These are phyloP conservation scores for Drosophila ambigua DNA, from an alignment of 1,140 invertebrate genomes.

Conservation along the genomic window DNA sequence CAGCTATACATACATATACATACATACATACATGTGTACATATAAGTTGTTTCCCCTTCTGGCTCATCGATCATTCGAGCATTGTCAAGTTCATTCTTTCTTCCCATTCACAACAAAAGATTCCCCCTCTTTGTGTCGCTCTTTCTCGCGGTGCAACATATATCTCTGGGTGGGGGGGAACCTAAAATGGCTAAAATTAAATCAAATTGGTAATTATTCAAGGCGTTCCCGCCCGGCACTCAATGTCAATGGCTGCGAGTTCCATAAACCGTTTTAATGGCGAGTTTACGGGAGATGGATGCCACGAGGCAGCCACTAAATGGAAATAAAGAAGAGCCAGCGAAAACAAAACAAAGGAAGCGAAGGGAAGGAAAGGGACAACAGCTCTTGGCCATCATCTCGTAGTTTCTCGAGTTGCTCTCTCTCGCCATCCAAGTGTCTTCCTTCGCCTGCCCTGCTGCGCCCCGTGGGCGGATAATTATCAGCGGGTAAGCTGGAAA, in stretches of 20 bases:
- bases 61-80: conserved; percentile 37
- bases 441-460: not conserved
- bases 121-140: not conserved
- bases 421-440: not conserved
- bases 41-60: not conserved
- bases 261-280: conserved; percentile 24
- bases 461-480: conserved; percentile 45
- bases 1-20: no score
- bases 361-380: not conserved
- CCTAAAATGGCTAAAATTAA: conserved; percentile 60
- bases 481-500: conserved; percentile 44
- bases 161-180: not conserved
- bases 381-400: conserved; percentile 24
- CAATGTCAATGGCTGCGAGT: conserved; percentile 55
- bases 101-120: conserved; percentile 42
- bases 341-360: not conserved
- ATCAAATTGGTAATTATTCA: conserved; percentile 53
- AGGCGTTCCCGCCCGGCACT: conserved; percentile 15
- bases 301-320: not conserved
- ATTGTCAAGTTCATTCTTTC: conserved; percentile 49
- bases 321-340: conserved; percentile 9
- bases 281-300: conserved; percentile 1
- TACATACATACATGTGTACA: not conserved
- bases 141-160: no score
- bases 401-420: conserved; percentile 1